Percentiles rank a stretch among this genome's conserved stretches.
Conservation (phyloP, 2,797 vertebrate genomes). For the Mallotus villosus region DNA sequence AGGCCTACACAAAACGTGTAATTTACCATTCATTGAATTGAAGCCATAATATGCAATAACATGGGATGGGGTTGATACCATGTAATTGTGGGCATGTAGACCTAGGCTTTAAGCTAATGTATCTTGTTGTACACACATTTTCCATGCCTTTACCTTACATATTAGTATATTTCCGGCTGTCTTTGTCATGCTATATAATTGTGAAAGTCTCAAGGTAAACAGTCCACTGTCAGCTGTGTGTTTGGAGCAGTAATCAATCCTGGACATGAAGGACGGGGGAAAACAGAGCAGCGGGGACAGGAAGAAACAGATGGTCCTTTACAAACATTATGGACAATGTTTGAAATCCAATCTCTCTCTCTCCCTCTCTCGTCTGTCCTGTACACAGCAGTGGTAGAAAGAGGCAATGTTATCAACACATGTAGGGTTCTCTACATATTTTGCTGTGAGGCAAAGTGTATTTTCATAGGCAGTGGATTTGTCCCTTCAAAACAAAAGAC, state of each 20-base stretch:
- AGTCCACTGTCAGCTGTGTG: conserved; percentile 41
- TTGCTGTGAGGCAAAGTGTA: conserved; percentile 25
- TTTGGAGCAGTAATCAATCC: conserved; percentile 55
- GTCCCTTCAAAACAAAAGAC: conserved; percentile 53
- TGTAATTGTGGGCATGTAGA: no score
- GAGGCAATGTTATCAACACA: conserved; percentile 23
- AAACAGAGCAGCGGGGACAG: conserved; percentile 60
- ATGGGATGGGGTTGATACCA: no score
- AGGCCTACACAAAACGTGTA: no score
- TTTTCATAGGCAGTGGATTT: conserved; percentile 43
- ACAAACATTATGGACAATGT: conserved; percentile 66
- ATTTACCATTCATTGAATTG: no score
- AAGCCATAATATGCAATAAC: no score
- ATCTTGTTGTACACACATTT: no score
- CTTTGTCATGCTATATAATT: background rate
- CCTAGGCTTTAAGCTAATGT: no score
- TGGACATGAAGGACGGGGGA: conserved; percentile 44
- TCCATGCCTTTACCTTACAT: background rate
- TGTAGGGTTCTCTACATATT: conserved; percentile 25
- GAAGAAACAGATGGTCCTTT: conserved; percentile 72
- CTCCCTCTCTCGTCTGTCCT: background rate
- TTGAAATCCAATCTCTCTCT: conserved; percentile 56
- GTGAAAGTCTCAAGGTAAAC: conserved; percentile 53
- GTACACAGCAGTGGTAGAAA: background rate
- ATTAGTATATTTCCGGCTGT: background rate